These are phyloP conservation scores for Epinephelus malabaricus DNA, from an alignment of 2,797 vertebrate species.

Conservation along the genomic window DNA sequence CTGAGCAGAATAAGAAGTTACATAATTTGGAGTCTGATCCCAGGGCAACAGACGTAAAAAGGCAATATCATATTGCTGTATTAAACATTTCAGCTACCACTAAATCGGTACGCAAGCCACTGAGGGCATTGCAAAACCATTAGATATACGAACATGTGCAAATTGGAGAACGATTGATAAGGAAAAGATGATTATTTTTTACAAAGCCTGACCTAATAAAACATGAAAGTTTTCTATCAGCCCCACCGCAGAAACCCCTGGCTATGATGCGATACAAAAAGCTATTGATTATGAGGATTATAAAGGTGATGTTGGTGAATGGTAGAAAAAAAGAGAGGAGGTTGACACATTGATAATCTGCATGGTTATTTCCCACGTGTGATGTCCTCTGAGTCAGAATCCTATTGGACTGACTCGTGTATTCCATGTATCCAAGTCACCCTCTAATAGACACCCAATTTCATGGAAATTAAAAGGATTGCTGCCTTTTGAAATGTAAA, in stretches of 20 bases:
- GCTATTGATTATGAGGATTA: conserved; percentile 25
- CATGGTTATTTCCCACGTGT: conserved; percentile 62
- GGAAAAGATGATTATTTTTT: conserved; percentile 32
- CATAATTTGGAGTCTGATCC: conserved; percentile 56
- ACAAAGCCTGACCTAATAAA: conserved; percentile 37
- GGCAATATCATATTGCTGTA: conserved; percentile 30
- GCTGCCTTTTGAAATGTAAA: conserved; percentile 85
- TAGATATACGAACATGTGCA: conserved; percentile 29
- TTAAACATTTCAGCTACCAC: conserved; percentile 37
- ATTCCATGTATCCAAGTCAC: conserved; percentile 63
- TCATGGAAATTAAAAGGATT: conserved; percentile 83
- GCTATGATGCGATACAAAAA: conserved; percentile 4
- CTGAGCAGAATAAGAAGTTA: conserved; percentile 52
- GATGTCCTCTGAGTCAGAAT: conserved; percentile 51
- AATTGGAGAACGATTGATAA: conserved; percentile 34
- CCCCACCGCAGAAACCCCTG: background rate
- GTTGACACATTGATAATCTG: conserved; percentile 48
- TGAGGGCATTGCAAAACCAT: conserved; percentile 29
- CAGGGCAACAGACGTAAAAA: conserved; percentile 48
- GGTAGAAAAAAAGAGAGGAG: conserved; percentile 5
- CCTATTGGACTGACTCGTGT: conserved; percentile 54
- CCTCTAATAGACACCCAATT: conserved; percentile 78
- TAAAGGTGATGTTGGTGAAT: conserved; percentile 18
- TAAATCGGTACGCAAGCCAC: conserved; percentile 26
- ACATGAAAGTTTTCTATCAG: conserved; percentile 27